phyloP scores from a whole-genome alignment of 2,113 vertebrate genomes.

The Prochilodus magdalenae region DNA sequence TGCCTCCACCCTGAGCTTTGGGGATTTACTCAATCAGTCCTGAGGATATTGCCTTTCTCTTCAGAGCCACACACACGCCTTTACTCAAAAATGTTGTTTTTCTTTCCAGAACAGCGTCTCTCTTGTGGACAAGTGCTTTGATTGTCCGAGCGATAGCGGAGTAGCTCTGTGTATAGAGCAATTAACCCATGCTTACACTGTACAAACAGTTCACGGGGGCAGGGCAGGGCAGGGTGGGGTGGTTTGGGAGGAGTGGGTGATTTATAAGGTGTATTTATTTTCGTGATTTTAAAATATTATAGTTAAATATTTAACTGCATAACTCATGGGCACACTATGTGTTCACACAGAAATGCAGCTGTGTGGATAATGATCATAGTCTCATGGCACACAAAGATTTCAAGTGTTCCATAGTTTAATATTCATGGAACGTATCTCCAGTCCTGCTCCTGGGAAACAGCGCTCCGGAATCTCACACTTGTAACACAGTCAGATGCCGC shows the following conservation, averaged over 20 bases:
- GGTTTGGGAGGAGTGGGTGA: no score
- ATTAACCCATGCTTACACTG: background rate
- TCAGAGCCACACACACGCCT: background rate
- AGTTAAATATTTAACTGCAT: slow-evolving; percentile 8
- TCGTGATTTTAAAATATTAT: background rate
- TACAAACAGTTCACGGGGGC: background rate
- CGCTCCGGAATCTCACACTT: no score
- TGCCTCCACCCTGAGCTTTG: slow-evolving; percentile 13
- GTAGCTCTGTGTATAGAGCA: background rate
- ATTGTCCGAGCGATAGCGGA: background rate
- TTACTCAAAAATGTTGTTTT: background rate
- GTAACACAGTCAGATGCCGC: no score
- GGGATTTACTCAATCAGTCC: slow-evolving; percentile 13
- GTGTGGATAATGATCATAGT: slow-evolving; percentile 18
- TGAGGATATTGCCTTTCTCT: slow-evolving; percentile 33
- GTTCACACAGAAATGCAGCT: slow-evolving; percentile 17
- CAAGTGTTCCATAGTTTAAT: background rate
- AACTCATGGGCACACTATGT: background rate
- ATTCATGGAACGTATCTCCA: background rate
- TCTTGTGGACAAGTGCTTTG: background rate
- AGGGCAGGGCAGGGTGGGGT: no score
- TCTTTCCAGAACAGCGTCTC: background rate
- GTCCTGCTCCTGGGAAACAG: background rate
- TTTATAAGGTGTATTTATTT: background rate
- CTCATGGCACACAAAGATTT: background rate